These are phyloP conservation scores for Acronicta leporina DNA, from an alignment of 2,888 invertebrate genomes.

Conservation along the genomic window DNA sequence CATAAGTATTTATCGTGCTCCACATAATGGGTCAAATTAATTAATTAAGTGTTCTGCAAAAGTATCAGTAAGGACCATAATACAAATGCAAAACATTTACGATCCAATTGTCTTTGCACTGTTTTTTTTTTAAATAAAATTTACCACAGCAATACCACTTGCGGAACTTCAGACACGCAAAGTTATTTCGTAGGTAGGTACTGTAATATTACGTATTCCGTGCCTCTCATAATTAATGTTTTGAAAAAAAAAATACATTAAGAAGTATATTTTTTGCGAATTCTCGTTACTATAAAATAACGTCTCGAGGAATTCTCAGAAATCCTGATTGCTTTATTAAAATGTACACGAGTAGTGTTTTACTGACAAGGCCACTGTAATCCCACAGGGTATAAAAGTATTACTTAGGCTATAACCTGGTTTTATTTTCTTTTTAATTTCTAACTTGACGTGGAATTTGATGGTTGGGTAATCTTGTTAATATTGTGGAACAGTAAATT, in stretches of 20 bases:
- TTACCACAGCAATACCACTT: no score
- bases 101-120: no score
- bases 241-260: background rate
- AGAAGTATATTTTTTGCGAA: slow-evolving; percentile 2
- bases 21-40: no score
- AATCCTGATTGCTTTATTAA: slow-evolving; percentile 19
- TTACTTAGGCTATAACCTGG: background rate
- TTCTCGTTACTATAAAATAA: slow-evolving; percentile 18
- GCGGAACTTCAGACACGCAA: no score
- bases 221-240: no score
- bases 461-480: slow-evolving; percentile 1
- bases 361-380: background rate
- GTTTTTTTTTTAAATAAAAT: no score
- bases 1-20: no score
- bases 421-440: slow-evolving; percentile 6
- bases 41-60: no score
- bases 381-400: slow-evolving; percentile 5
- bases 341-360: slow-evolving; percentile 16
- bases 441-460: slow-evolving; percentile 1
- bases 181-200: no score
- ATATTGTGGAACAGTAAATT: slow-evolving; percentile 2
- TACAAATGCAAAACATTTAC: no score
- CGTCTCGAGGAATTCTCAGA: slow-evolving; percentile 7
- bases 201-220: no score
- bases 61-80: no score